phyloP scores from a whole-genome alignment of 2,113 vertebrate genomes.

The Ancistrus triradiatus region DNA sequence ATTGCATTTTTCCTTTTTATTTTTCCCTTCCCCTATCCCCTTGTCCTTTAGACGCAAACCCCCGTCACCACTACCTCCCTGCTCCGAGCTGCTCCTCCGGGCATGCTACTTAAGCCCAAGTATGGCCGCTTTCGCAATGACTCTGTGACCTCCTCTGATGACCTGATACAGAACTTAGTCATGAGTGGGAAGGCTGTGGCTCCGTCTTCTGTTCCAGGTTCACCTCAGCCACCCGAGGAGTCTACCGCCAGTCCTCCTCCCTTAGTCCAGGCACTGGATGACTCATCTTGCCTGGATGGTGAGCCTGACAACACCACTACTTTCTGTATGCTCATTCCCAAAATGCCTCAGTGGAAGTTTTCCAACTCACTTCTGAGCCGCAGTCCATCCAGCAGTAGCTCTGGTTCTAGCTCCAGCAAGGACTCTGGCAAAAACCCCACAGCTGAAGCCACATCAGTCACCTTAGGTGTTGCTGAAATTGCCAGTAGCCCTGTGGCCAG shows the following conservation, averaged over 20 bases:
- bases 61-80: slow-evolving; percentile 41
- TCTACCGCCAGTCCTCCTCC: slow-evolving; percentile 53
- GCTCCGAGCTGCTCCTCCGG: slow-evolving; percentile 67
- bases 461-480: slow-evolving; percentile 48
- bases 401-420: slow-evolving; percentile 73
- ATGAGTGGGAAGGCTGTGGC: slow-evolving; percentile 78
- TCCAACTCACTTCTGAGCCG: slow-evolving; percentile 82
- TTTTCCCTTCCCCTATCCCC: slow-evolving; percentile 35
- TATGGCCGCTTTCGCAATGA: slow-evolving; percentile 85
- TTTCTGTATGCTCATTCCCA: slow-evolving; percentile 90
- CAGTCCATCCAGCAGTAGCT: slow-evolving; percentile 76
- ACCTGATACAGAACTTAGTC: slow-evolving; percentile 76
- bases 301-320: slow-evolving; percentile 85
- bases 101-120: slow-evolving; percentile 85
- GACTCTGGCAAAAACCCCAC: slow-evolving; percentile 62
- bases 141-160: slow-evolving; percentile 78
- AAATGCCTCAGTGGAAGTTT: slow-evolving; percentile 92
- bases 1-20: slow-evolving; percentile 41
- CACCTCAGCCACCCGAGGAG: slow-evolving; percentile 67
- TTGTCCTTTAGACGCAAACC: slow-evolving; percentile 18
- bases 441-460: slow-evolving; percentile 38
- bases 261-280: slow-evolving; percentile 65
- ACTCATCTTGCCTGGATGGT: slow-evolving; percentile 69
- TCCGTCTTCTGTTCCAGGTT: slow-evolving; percentile 59
- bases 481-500: slow-evolving; percentile 69